Conservation (phyloP, 2,797 vertebrate genomes). For the Neosilurus mollespiculum region DNA sequence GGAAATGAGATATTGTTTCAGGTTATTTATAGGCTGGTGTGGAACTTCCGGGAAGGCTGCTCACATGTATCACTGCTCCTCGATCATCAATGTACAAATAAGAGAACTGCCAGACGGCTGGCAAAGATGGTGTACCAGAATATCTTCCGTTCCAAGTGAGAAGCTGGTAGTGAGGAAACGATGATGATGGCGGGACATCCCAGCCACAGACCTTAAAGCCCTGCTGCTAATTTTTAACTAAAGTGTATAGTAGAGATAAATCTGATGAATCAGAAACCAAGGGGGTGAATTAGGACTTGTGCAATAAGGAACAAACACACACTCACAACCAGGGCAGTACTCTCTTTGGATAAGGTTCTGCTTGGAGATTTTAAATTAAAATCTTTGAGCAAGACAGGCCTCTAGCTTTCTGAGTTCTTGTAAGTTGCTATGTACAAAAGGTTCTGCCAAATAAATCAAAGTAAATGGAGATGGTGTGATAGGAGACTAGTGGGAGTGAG, state of each 20-base stretch:
- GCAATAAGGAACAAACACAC: neutral
- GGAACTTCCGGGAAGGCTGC: too few species aligned
- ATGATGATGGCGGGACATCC: too few species aligned
- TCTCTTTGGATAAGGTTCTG: neutral
- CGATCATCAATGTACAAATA: too few species aligned
- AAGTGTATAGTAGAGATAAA: neutral
- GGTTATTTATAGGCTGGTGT: too few species aligned
- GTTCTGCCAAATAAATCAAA: neutral
- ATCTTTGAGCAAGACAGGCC: neutral
- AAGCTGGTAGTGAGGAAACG: too few species aligned
- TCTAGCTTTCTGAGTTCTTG: neutral
- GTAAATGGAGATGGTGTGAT: neutral
- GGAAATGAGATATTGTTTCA: too few species aligned
- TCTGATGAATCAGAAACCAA: neutral
- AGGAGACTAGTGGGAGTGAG: neutral
- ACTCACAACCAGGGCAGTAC: too few species aligned
- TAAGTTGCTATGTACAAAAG: slow-evolving; percentile 2
- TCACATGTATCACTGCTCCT: too few species aligned
- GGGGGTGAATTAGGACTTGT: neutral
- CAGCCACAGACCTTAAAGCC: too few species aligned
- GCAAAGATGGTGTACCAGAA: too few species aligned
- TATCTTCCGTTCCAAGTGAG: too few species aligned
- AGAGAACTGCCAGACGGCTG: too few species aligned
- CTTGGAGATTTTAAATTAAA: neutral
- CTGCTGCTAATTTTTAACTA: neutral